Base-by-base conservation (phyloP, 2,113 vertebrate genomes). In the Halichoerus grypus region DNA sequence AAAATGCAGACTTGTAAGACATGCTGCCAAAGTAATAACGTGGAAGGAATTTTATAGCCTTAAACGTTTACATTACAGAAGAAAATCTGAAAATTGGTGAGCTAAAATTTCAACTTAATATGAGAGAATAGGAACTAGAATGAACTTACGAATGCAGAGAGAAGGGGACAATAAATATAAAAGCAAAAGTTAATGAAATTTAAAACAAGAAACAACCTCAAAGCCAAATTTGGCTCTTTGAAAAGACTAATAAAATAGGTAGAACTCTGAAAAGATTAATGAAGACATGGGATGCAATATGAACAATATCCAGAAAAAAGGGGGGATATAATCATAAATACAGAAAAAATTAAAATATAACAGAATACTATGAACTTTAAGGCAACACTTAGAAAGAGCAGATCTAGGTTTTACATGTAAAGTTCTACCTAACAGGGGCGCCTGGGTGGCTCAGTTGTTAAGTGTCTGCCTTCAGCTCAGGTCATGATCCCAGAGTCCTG, bases 71-170 rank as follows among this genome's bases (percentile, higher is more conserved):
- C 1, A 3, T 80, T 80, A 57, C 57, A 36, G 36, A 59, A 95
- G 24, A 85, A 85, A 95, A n/a, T 9, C 14, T 91, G 59, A 95
- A 91, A 85, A 79, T 69, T 18, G 55, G 33, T 13, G 46, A 69
- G 39, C 49, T 95, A 55, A 85, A 77, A 49, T 77, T 94, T 83
- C 24, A 71, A 79, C 11, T 39, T 84, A 89, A 80, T 88, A 46
- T 42, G 18, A 71, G 13, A 95, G 72, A 67, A 77, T n/a, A 92
- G 36, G 39, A 88, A 55, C 22, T 15, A 81, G 49, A 95, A 82
- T 90, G 65, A 89, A 39, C 21, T 55, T 67, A 46, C 46, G 26
- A 71, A 94, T 49, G 24, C 51, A 69, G 7, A 71, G 39, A 55
- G 16, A 80, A 51, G 72, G 5, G 57, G 12, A 55, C 4, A 77